Evolutionary conservation across 2,888 invertebrate species (phyloP).

Genomic region (Nemurella pictetii): DNA sequence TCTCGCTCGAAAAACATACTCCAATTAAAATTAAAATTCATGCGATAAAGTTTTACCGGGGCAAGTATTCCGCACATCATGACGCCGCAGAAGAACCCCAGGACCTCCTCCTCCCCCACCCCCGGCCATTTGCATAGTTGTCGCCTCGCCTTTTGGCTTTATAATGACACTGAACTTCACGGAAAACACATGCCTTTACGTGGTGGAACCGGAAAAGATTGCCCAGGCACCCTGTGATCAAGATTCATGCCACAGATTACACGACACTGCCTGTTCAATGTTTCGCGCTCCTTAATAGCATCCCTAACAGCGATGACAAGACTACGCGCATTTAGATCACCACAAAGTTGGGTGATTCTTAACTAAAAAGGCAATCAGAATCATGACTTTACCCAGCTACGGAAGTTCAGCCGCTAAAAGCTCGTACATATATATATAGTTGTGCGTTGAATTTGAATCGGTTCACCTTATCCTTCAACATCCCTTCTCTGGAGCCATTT

Average conservation of each 20-base stretch:
- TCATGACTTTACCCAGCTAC: no score
- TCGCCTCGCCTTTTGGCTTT: not conserved
- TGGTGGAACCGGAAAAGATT: not conserved
- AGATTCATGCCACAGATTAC: not conserved
- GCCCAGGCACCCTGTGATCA: not conserved
- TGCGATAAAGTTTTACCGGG: conserved; percentile 30
- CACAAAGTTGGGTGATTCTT: not conserved
- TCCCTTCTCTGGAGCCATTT: no score
- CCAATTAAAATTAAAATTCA: conserved; percentile 36
- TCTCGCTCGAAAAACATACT: conserved; percentile 21
- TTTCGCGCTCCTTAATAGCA: no score
- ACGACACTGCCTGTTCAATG: not conserved
- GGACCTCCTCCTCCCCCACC: no score
- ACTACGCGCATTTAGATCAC: not conserved
- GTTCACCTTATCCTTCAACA: no score
- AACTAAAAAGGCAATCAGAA: no score
- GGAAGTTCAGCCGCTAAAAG: no score
- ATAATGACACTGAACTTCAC: not conserved
- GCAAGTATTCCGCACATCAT: not conserved
- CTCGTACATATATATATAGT: no score
- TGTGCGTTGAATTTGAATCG: no score
- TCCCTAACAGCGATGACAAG: not conserved
- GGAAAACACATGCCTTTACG: not conserved
- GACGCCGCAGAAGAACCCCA: not conserved
- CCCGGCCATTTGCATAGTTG: not conserved